Evolutionary conservation across 1,140 invertebrate genomes (phyloP), one percentile per base, ranked within the genome.

Genomic region (Leptonema lineaticorne): DNA sequence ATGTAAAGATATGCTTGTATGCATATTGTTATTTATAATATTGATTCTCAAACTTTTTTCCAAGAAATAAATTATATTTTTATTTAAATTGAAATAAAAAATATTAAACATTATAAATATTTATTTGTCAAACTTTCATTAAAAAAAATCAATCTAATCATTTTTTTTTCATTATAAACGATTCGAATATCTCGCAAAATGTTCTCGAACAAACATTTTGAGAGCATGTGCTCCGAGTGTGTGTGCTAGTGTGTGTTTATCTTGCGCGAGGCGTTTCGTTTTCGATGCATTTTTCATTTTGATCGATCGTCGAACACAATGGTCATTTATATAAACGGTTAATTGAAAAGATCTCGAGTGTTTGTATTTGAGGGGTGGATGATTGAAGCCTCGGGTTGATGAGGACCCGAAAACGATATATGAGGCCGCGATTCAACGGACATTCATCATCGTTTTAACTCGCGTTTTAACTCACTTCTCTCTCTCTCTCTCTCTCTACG

Each of bases 301-400:
- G 65, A 67, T 67, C 57, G 65, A 67, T 67, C 65, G 57, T 59
- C 57, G 65, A 67, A 67, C 37, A 67, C 65, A 67, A 67, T 67
- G 53, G 65, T 67, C 65, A 67, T 67, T 67, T 64, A 64, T 64
- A 64, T 64, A 64, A 67, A 59, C 45, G 56, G 56, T 67, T 67
- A 67, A 67, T 67, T 67, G 65, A 67, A 67, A 67, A 67, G 65
- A 67, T 67, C 57, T 67, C 50, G 57, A 67, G 65, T 67, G 65
- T 67, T 67, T 67, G 65, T 67, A 67, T n/a, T n/a, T n/a, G n/a
- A 64, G 50, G 62, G 50, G 62, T 29, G 50, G 50, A 64, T 64
- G 62, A 64, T 64, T 64, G 62, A 64, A 64, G 62, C 26, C 45
- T 64, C n/a, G 18, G 14, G 24, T 18, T 46, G 62, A 50, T 30